Percentiles rank a stretch among this genome's conserved stretches.
phyloP scores from a whole-genome alignment of 2,113 vertebrate genomes.

The Microcebus griseorufus region DNA sequence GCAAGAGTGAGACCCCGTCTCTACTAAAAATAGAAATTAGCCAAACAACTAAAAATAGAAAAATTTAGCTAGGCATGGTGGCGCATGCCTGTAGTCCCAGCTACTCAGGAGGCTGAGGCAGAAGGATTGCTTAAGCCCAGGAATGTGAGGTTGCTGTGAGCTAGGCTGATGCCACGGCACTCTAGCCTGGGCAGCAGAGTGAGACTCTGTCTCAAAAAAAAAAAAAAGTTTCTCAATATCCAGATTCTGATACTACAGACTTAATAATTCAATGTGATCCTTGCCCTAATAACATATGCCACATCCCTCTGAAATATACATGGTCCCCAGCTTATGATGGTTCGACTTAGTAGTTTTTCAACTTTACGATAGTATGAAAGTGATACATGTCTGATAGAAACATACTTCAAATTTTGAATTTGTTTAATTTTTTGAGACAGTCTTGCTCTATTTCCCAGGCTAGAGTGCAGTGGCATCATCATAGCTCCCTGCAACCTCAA shows the following conservation, averaged over 20 bases:
- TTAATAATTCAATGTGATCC: fast-evolving
- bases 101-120: too few species aligned
- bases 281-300: too few species aligned
- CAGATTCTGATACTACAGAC: background rate
- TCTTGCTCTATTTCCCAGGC: background rate
- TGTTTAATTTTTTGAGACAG: background rate
- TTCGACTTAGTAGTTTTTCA: background rate
- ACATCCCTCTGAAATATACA: background rate
- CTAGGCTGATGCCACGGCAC: too few species aligned
- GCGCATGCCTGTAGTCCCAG: too few species aligned
- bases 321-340: background rate
- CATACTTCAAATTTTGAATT: background rate
- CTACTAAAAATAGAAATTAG: too few species aligned
- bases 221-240: background rate
- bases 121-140: too few species aligned
- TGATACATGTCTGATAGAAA: background rate
- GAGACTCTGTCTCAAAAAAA: too few species aligned
- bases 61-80: too few species aligned
- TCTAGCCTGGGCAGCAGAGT: too few species aligned
- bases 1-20: too few species aligned
- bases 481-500: background rate
- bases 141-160: too few species aligned
- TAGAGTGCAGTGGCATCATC: background rate
- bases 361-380: background rate
- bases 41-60: too few species aligned